These are phyloP conservation scores for Lithodes maja DNA, from an alignment of 2,888 invertebrate species.

Conservation along the genomic window DNA sequence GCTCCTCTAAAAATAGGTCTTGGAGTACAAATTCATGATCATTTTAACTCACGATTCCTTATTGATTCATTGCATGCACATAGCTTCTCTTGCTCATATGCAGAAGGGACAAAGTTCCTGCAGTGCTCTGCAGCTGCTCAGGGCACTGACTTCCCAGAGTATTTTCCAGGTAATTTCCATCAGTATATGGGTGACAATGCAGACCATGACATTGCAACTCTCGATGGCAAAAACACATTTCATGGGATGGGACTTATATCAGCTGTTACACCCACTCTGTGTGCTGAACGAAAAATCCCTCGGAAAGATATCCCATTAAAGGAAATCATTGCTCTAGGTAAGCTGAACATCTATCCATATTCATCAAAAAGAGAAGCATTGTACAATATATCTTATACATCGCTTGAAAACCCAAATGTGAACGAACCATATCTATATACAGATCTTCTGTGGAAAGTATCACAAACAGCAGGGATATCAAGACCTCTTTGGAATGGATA, in stretches of 20 bases:
- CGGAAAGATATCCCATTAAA: not conserved
- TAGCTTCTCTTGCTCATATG: constrained; percentile 7
- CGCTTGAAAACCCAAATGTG: not conserved
- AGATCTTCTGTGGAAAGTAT: constrained; percentile 22
- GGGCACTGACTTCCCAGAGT: not conserved
- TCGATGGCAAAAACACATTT: constrained; percentile 2
- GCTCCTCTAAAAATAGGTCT: constrained; percentile 15
- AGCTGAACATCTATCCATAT: not conserved
- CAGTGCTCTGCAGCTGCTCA: not conserved
- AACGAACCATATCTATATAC: not conserved
- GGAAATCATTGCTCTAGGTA: not conserved
- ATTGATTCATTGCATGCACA: constrained; percentile 2
- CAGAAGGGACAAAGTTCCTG: not conserved
- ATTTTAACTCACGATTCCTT: constrained; percentile 4
- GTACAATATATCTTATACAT: not conserved
- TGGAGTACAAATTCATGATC: constrained; percentile 7
- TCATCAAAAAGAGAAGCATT: no score
- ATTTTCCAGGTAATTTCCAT: not conserved
- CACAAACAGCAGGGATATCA: not conserved
- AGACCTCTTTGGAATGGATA: constrained; percentile 16
- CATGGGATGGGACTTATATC: constrained; percentile 7
- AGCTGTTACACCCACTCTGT: not conserved
- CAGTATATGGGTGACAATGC: constrained; percentile 21
- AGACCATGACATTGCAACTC: not conserved
- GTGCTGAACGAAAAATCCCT: not conserved